These are phyloP conservation scores for Chaenodraco wilsoni DNA, from an alignment of 2,797 vertebrate genomes.

Conservation along the genomic window DNA sequence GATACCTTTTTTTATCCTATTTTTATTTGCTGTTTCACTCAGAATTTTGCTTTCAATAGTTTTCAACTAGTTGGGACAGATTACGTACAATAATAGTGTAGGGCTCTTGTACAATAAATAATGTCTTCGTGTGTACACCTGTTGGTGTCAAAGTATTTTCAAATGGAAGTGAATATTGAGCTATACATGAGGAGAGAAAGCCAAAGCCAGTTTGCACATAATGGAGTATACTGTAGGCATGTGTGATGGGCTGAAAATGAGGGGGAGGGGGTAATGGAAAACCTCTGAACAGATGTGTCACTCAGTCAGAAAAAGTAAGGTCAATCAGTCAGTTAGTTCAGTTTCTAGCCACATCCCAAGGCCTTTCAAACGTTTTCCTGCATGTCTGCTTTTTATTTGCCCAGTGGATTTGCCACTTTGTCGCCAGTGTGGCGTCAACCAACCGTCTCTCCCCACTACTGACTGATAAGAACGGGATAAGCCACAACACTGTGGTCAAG, in stretches of 20 bases:
- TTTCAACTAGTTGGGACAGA: slow-evolving; percentile 34
- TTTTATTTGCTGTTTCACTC: slow-evolving; percentile 21
- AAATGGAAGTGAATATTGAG: slow-evolving; percentile 17
- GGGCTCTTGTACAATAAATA: slow-evolving; percentile 11
- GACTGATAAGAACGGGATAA: slow-evolving; percentile 68
- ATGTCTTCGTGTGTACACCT: not conserved
- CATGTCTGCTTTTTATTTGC: slow-evolving; percentile 64
- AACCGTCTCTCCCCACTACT: slow-evolving; percentile 23
- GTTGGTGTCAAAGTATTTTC: slow-evolving; percentile 6
- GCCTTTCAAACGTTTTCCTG: slow-evolving; percentile 27
- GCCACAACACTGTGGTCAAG: slow-evolving; percentile 38
- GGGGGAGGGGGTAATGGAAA: slow-evolving; percentile 39
- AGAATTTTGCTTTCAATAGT: slow-evolving; percentile 37
- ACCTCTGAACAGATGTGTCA: slow-evolving; percentile 56
- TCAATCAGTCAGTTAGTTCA: slow-evolving; percentile 44
- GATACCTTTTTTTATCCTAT: slow-evolving; percentile 38
- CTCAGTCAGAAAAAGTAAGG: slow-evolving; percentile 53
- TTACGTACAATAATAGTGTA: slow-evolving; percentile 17
- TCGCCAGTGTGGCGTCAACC: slow-evolving; percentile 64
- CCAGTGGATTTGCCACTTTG: slow-evolving; percentile 46
- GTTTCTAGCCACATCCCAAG: slow-evolving; percentile 46
- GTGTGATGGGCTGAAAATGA: slow-evolving; percentile 15
- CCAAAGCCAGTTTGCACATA: slow-evolving; percentile 14
- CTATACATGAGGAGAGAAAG: slow-evolving; percentile 17
- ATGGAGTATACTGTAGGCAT: slow-evolving; percentile 1